Base-by-base conservation (phyloP, 2,797 vertebrate genomes). In the Spheniscus humboldti region DNA sequence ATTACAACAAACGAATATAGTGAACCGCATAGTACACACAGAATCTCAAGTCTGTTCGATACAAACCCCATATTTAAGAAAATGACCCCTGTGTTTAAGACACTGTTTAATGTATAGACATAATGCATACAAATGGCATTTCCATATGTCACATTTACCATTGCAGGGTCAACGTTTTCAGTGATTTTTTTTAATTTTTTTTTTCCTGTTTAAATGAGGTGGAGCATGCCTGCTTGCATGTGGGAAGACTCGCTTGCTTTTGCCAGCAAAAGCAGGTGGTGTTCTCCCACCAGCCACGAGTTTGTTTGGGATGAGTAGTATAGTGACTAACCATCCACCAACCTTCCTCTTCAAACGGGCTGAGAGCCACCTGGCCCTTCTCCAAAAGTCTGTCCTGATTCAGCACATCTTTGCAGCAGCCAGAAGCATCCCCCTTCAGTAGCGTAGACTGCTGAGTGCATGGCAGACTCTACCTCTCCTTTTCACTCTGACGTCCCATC, bases 241-340 rank as follows among this genome's bases (percentile, higher is more conserved):
- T 86, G 79, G 85, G 92, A 94, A 66, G 60, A 31, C n/a, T 72
- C 0, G 0, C n/a, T 93, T 45, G 53, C 64, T 86, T 83, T 69
- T 96, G 86, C 92, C 92, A 95, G 80, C 30, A 71, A 25, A 57
- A 95, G 86, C 93, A 95, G 92, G 90, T 95, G 93, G 60, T 69
- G 60, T 76, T 93, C 92, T 94, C 83, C 77, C 88, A 94, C 77
- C 77, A 89, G 86, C 83, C 60, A 13, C 2, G 37, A 33, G 18
- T 87, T 90, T 96, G 92, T 95, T 92, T 96, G 94, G 67, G 78
- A 94, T 80, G 88, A 92, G 77, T 60, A 71, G 80, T 2, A 0
- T 45, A 77, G 88, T 77, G 90, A 82, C 71, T 82, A 86, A 57
- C 68, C 27, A 27, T 50, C 81, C 88, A 85, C 45, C 69, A 92